phyloP scores from a whole-genome alignment of 2,113 vertebrate genomes.

The Fregetta grallaria region DNA sequence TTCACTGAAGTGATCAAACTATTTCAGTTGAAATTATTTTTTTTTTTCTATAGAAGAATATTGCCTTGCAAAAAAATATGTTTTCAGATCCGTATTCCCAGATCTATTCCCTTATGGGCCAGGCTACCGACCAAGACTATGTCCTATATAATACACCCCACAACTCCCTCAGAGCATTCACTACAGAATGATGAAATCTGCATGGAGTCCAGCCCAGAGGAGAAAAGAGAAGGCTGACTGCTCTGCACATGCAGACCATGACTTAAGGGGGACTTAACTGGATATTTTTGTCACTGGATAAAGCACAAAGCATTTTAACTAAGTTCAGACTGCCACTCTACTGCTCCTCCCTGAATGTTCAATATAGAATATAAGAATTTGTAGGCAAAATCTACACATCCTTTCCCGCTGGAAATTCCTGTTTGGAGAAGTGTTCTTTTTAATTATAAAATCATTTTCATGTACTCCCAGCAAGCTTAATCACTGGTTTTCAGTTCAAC shows the following conservation, averaged over 20 bases:
- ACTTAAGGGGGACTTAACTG: background rate
- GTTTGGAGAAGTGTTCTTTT: background rate
- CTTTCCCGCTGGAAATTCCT: background rate
- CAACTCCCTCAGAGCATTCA: background rate
- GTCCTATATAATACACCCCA: background rate
- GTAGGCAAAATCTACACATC: background rate
- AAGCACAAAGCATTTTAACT: background rate
- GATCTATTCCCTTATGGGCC: background rate
- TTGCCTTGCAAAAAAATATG: background rate
- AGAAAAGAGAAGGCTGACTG: background rate
- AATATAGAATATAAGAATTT: background rate
- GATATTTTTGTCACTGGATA: background rate
- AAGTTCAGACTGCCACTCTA: background rate
- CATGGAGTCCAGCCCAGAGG: background rate
- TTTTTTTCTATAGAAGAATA: background rate
- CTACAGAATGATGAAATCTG: background rate
- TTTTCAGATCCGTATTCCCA: background rate
- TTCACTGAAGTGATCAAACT: background rate
- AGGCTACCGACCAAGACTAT: background rate
- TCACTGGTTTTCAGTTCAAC: background rate
- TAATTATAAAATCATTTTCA: background rate
- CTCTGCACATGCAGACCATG: rapidly evolving
- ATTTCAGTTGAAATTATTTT: background rate
- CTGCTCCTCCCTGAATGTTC: background rate
- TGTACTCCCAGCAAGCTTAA: background rate